Evolutionary conservation across 2,888 invertebrate genomes (phyloP).

Genomic region (Tachina fera): DNA sequence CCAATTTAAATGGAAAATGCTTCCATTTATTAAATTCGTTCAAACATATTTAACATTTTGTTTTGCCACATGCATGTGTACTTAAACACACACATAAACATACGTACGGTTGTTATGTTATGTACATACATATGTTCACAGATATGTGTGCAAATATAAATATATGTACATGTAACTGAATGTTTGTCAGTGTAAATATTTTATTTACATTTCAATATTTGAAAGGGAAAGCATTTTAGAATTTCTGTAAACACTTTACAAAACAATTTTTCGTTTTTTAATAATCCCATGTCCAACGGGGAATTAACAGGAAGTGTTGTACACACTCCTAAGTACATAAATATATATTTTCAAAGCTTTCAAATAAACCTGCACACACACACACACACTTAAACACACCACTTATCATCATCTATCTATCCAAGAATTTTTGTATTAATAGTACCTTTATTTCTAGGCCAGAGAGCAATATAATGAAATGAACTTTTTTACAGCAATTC

Average conservation of each 20-base stretch:
- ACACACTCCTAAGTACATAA: too few relatives aligned
- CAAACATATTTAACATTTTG: not conserved
- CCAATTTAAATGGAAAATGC: constrained; percentile 14
- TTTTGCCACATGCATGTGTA: not conserved
- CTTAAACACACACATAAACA: not conserved
- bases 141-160: too few relatives aligned
- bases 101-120: too few relatives aligned
- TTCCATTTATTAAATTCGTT: constrained; percentile 13
- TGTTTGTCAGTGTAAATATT: not conserved
- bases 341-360: constrained; percentile 69
- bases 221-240: not conserved
- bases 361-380: constrained; percentile 66
- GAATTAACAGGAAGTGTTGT: constrained; percentile 44
- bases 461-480: constrained; percentile 1
- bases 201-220: constrained; percentile 21
- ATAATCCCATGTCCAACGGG: constrained; percentile 35
- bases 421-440: not conserved
- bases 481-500: not conserved
- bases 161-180: not conserved
- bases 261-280: constrained; percentile 12
- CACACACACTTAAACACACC: not conserved
- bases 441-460: not conserved
- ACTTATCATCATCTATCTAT: constrained; percentile 1
- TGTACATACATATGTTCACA: too few relatives aligned
- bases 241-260: constrained; percentile 19